Evolutionary conservation across 2,797 vertebrate genomes (phyloP).

Genomic region (Eulemur rubriventer): DNA sequence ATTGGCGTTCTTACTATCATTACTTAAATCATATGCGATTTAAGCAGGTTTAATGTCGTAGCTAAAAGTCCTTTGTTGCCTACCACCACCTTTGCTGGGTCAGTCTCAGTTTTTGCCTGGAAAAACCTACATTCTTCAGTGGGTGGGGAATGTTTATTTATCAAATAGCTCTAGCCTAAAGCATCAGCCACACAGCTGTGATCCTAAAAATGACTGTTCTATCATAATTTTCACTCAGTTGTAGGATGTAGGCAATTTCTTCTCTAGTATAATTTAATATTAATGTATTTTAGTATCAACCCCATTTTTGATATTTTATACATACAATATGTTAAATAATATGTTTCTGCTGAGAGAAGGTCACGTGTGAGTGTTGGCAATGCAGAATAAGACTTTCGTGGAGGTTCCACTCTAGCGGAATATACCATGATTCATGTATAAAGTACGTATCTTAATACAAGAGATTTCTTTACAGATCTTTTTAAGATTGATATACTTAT

Average conservation of each 20-base stretch:
- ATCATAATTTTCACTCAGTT: not conserved
- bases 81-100: not conserved
- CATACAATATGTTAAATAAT: not conserved
- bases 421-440: not conserved
- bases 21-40: not conserved
- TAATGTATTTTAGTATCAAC: not conserved
- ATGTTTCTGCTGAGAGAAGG: not conserved
- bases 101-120: not conserved
- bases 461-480: not conserved
- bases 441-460: not conserved
- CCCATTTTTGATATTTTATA: not conserved
- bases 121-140: not conserved
- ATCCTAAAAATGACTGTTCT: not conserved
- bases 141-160: not conserved
- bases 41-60: not conserved
- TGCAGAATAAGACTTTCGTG: fast-evolving
- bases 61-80: not conserved
- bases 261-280: not conserved
- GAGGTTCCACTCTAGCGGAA: not conserved
- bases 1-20: not conserved
- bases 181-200: not conserved
- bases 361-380: not conserved
- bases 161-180: not conserved
- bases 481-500: not conserved
- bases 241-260: not conserved